phyloP scores from a whole-genome alignment of 1,140 invertebrate species.

The Drosophila busckii region DNA sequence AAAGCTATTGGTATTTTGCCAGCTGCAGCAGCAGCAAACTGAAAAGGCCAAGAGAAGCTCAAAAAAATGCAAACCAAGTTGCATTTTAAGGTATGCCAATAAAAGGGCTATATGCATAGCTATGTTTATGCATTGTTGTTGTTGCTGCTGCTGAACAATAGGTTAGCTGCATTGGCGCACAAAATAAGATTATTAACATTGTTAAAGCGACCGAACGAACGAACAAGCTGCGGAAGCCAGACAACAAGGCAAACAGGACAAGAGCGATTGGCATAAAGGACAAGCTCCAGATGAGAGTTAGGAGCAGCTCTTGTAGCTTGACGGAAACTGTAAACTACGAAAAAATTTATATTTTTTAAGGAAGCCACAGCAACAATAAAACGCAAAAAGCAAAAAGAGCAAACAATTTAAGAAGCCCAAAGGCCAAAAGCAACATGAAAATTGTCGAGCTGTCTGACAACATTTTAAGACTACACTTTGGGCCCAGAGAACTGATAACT shows the following conservation, averaged over 20 bases:
- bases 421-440: slow-evolving; percentile 18
- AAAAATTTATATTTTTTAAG: slow-evolving; percentile 62
- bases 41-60: slow-evolving; percentile 12
- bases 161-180: slow-evolving; percentile 60
- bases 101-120: slow-evolving; percentile 62
- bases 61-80: slow-evolving; percentile 55
- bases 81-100: slow-evolving; percentile 67
- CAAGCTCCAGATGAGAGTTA: no score
- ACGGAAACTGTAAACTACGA: slow-evolving; percentile 64
- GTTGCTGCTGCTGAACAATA: slow-evolving; percentile 31
- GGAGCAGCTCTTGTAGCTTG: slow-evolving; percentile 9
- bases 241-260: slow-evolving; percentile 25
- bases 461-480: slow-evolving; percentile 47
- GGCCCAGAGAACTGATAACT: slow-evolving; percentile 60
- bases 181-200: slow-evolving; percentile 76
- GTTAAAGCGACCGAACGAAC: slow-evolving; percentile 68
- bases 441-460: slow-evolving; percentile 47
- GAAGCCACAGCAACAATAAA: slow-evolving; percentile 33
- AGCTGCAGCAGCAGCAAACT: slow-evolving; percentile 10
- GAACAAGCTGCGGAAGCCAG: slow-evolving; percentile 52
- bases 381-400: slow-evolving; percentile 15
- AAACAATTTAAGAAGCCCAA: slow-evolving; percentile 74
- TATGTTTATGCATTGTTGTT: slow-evolving; percentile 16
- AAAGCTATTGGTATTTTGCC: slow-evolving; percentile 21
- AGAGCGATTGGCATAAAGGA: slow-evolving; percentile 16